Percentiles rank a stretch among this genome's conserved stretches.
These are phyloP conservation scores for Mesochorus sp. DNA, from an alignment of 2,888 invertebrate species.

Conservation along the genomic window DNA sequence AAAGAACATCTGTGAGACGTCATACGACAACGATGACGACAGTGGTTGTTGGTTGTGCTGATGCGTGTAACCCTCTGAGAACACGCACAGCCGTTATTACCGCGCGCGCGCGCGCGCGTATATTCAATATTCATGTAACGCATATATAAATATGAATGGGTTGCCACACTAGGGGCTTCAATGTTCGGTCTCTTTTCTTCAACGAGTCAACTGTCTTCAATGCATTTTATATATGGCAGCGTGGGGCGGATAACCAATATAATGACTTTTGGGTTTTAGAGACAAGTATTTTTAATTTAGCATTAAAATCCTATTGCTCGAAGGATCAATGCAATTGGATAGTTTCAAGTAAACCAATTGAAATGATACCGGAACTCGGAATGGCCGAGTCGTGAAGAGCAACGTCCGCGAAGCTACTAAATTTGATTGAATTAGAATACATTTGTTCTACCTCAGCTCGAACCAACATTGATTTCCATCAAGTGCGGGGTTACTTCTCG, in stretches of 20 bases:
- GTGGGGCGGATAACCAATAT: too few species aligned
- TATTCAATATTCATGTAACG: slow-evolving; percentile 54
- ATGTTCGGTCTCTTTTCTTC: slow-evolving; percentile 35
- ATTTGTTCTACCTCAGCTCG: not conserved
- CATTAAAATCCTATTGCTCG: too few species aligned
- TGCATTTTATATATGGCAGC: too few species aligned
- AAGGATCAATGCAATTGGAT: too few species aligned
- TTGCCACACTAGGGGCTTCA: slow-evolving; percentile 33
- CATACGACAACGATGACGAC: not conserved
- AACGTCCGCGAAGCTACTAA: too few species aligned
- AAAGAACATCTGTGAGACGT: slow-evolving; percentile 31
- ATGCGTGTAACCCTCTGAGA: not conserved
- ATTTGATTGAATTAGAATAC: not conserved
- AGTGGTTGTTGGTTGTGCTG: not conserved
- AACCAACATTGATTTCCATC: not conserved
- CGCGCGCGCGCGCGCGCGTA: too few species aligned
- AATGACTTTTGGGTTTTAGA: too few species aligned
- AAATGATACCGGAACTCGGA: too few species aligned
- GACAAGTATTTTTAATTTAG: too few species aligned
- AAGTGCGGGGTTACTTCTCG: not conserved
- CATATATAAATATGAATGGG: slow-evolving; percentile 37
- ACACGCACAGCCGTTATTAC: slow-evolving; percentile 33
- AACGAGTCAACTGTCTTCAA: too few species aligned
- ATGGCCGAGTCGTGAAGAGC: too few species aligned
- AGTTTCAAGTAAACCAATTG: too few species aligned